A percentile compares a stretch with the other conserved stretches of the same genome.
These are phyloP conservation scores for Cephus rjabovi DNA, from an alignment of 2,888 invertebrate species.

Conservation along the genomic window DNA sequence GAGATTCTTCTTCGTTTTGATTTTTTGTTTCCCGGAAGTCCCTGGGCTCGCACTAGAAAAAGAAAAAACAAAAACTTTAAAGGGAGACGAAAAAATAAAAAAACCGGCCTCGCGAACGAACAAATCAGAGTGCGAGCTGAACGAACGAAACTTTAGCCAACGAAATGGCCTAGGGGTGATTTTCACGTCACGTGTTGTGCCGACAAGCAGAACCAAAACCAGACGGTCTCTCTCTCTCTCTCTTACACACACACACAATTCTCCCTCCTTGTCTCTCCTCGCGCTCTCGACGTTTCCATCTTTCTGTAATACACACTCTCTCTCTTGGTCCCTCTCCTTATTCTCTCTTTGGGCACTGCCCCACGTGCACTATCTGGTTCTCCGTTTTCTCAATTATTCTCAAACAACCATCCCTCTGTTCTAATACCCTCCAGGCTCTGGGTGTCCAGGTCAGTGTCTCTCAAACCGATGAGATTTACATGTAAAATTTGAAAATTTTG, in stretches of 20 bases:
- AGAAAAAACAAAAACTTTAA: conserved; percentile 1
- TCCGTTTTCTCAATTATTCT: conserved; percentile 52
- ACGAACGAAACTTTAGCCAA: conserved; percentile 37
- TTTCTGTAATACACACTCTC: background rate
- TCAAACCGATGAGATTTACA: conserved; percentile 10
- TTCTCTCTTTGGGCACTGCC: conserved; percentile 22
- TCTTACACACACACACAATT: no score
- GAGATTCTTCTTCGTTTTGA: conserved; percentile 12
- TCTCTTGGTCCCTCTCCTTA: background rate
- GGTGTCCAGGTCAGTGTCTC: conserved; percentile 27
- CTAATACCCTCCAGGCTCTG: conserved; percentile 39
- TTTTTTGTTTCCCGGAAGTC: conserved; percentile 23
- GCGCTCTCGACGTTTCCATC: conserved; percentile 14
- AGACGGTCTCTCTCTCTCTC: conserved; percentile 20
- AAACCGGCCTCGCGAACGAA: conserved; percentile 34
- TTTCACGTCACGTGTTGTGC: conserved; percentile 54
- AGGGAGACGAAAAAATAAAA: conserved; percentile 33
- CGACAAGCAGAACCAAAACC: conserved; percentile 50
- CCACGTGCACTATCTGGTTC: conserved; percentile 20
- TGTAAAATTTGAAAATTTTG: background rate
- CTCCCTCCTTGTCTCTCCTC: conserved; percentile 27
- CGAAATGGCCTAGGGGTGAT: conserved; percentile 47
- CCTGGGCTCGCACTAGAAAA: conserved; percentile 10
- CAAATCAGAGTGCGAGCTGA: conserved; percentile 46
- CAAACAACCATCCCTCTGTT: conserved; percentile 50